A percentile compares a stretch with the other conserved stretches of the same genome.
Conservation (phyloP, 2,797 vertebrate genomes). For the Mastacembelus armatus region DNA sequence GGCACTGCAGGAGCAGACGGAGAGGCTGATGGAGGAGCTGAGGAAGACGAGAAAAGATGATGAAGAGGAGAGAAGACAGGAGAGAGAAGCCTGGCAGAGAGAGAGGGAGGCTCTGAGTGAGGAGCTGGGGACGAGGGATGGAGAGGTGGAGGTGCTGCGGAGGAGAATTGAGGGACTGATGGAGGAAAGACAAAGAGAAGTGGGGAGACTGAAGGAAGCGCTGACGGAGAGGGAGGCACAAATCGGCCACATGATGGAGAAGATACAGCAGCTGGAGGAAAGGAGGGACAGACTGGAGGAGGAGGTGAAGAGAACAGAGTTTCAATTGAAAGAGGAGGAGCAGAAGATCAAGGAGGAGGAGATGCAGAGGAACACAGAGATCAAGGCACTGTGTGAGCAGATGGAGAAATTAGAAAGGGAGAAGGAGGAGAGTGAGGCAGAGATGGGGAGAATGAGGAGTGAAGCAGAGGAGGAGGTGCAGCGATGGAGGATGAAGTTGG, state of each 20-base stretch:
- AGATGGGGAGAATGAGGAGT: conserved; percentile 7
- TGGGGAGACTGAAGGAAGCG: conserved; percentile 52
- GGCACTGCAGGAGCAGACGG: conserved; percentile 39
- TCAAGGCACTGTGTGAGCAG: conserved; percentile 27
- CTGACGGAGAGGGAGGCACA: conserved; percentile 23
- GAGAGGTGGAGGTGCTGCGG: conserved; percentile 74
- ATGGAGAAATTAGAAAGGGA: conserved; percentile 50
- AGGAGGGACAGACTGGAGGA: conserved; percentile 53
- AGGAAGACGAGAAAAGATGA: conserved; percentile 37
- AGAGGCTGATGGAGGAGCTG: conserved; percentile 39
- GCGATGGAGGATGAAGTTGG: conserved; percentile 39
- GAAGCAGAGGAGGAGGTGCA: conserved; percentile 32
- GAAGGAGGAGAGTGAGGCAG: conserved; percentile 44
- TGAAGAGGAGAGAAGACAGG: conserved; percentile 24
- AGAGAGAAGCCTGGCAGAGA: conserved; percentile 70
- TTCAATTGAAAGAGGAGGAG: conserved; percentile 46
- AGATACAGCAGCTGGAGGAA: conserved; percentile 29
- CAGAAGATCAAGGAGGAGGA: conserved; percentile 18
- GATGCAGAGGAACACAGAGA: conserved; percentile 34
- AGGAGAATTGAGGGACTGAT: conserved; percentile 61
- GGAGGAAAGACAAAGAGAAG: conserved; percentile 41
- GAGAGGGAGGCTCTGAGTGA: conserved; percentile 69
- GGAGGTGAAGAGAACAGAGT: conserved; percentile 38
- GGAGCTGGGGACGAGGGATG: conserved; percentile 73
- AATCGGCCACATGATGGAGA: conserved; percentile 29